Conservation (phyloP, 2,888 invertebrate species). For the Nematopogon swammerdamellus region DNA sequence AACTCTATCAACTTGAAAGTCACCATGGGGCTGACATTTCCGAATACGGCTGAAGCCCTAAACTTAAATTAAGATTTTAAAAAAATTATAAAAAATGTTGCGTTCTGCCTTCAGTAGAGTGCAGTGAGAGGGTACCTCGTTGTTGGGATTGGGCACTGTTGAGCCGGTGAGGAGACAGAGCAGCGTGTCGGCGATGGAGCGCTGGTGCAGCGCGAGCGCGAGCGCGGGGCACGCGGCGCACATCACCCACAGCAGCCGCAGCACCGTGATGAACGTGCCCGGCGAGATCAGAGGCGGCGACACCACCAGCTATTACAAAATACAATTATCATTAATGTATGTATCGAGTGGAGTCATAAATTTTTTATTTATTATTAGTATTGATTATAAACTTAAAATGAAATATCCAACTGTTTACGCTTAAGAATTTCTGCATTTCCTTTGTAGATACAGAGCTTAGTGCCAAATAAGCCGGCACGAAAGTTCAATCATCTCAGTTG, state of each 20-base stretch:
- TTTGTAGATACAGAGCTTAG: too few species aligned
- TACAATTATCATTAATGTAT: background rate
- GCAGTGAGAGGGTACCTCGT: background rate
- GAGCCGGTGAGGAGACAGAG: constrained; percentile 93
- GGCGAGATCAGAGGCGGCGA: constrained; percentile 95
- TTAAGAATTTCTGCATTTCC: too few species aligned
- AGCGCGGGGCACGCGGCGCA: constrained; percentile 93
- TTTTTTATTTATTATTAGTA: background rate
- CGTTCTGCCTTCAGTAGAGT: too few species aligned
- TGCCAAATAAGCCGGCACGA: too few species aligned
- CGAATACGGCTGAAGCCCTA: too few species aligned
- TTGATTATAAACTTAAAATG: background rate
- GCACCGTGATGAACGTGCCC: constrained; percentile 92
- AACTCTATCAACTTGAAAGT: too few species aligned
- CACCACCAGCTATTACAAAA: constrained; percentile 69
- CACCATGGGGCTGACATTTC: too few species aligned
- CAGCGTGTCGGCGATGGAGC: constrained; percentile 94
- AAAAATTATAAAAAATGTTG: too few species aligned
- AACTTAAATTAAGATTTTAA: too few species aligned
- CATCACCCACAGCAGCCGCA: constrained; percentile 95
- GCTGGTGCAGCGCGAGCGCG: constrained; percentile 86
- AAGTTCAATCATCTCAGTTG: too few species aligned
- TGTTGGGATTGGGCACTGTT: constrained; percentile 37
- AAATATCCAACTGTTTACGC: too few species aligned
- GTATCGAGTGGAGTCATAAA: background rate